phyloP scores from a whole-genome alignment of 2,113 vertebrate species.

The Aspiorhynchus laticeps region DNA sequence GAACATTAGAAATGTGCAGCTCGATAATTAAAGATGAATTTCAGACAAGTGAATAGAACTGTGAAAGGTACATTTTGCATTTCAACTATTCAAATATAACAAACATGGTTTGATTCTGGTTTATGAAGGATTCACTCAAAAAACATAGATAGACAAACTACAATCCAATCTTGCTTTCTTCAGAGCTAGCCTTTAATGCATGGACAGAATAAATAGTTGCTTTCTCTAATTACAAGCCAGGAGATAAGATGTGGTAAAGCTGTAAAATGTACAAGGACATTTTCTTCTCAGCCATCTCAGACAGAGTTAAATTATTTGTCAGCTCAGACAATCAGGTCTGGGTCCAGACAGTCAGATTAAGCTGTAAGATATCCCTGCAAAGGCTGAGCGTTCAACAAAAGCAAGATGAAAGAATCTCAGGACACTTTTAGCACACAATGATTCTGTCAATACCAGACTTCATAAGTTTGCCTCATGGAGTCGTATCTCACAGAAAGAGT shows the following conservation, averaged over 20 bases:
- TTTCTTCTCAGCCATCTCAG: constrained; percentile 9
- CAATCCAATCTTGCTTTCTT: neutral
- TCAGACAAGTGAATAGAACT: neutral
- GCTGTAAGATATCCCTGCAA: constrained; percentile 31
- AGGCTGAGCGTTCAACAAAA: constrained; percentile 21
- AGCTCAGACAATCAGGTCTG: constrained; percentile 35
- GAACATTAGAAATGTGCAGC: neutral
- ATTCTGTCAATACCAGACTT: constrained; percentile 29
- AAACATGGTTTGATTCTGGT: neutral
- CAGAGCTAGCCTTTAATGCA: neutral
- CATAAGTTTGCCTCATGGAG: neutral
- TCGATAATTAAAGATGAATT: neutral
- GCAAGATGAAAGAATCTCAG: constrained; percentile 26
- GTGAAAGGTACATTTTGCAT: neutral
- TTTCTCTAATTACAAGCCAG: constrained; percentile 2
- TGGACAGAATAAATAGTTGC: constrained; percentile 5
- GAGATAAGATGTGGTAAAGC: constrained; percentile 12
- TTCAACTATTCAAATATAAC: neutral
- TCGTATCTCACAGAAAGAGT: neutral
- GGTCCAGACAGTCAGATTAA: constrained; percentile 29
- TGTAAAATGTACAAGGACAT: neutral
- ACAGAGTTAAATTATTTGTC: constrained; percentile 40
- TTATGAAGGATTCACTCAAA: neutral
- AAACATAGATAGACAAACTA: neutral
- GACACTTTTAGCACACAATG: constrained; percentile 43